Evolutionary conservation across 2,888 invertebrate genomes (phyloP).

Genomic region (Hipparchia sbordonii): DNA sequence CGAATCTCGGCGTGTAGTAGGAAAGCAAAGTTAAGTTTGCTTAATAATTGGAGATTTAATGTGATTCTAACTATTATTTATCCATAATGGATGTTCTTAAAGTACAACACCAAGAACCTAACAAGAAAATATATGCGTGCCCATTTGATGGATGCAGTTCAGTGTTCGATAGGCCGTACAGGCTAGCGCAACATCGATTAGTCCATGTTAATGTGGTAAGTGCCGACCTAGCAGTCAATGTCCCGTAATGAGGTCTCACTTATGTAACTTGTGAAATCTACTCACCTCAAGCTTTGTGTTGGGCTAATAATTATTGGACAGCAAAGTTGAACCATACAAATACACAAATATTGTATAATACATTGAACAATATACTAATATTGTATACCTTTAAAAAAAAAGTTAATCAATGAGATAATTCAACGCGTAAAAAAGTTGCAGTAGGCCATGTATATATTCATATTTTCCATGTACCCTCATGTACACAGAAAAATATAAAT

Average conservation of each 20-base stretch:
- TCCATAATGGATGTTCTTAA: constrained; percentile 15
- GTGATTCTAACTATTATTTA: not conserved
- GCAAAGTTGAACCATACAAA: too few relatives aligned
- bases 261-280: constrained; percentile 17
- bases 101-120: constrained; percentile 10
- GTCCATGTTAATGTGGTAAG: constrained; percentile 83
- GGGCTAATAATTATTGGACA: constrained; percentile 67
- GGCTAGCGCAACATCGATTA: constrained; percentile 80
- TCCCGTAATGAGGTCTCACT: constrained; percentile 15
- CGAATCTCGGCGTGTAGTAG: too few relatives aligned
- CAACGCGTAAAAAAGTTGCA: too few relatives aligned
- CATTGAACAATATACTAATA: too few relatives aligned
- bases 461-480: too few relatives aligned
- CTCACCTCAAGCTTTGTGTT: constrained; percentile 30
- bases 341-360: too few relatives aligned
- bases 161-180: constrained; percentile 77
- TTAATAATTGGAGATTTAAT: not conserved
- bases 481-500: too few relatives aligned
- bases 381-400: too few relatives aligned
- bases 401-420: too few relatives aligned
- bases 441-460: too few relatives aligned
- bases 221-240: constrained; percentile 30
- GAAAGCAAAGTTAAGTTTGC: too few relatives aligned
- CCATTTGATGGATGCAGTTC: constrained; percentile 70
- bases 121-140: constrained; percentile 53